phyloP scores from a whole-genome alignment of 1,140 invertebrate genomes.

The Drosophila yakuba region DNA sequence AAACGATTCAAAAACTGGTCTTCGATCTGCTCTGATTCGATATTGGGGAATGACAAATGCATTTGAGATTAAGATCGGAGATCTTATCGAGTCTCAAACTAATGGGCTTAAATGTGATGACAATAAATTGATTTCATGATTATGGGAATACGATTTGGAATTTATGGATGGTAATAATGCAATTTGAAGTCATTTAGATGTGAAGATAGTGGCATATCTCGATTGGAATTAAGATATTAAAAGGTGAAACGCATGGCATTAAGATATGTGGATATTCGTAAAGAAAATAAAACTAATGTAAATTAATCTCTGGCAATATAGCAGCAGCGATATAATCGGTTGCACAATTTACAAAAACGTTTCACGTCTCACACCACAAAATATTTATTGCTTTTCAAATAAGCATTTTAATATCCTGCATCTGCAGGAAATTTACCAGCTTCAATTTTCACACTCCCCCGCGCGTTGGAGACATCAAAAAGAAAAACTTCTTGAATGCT shows the following conservation, averaged over 20 bases:
- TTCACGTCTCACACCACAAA: no score
- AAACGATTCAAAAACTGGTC: conserved; percentile 20
- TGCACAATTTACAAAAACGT: background rate
- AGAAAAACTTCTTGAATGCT: conserved; percentile 34
- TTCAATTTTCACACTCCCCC: conserved; percentile 11
- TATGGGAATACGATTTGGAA: conserved; percentile 29
- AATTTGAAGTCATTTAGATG: conserved; percentile 43
- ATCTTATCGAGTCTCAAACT: conserved; percentile 31
- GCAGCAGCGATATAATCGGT: no score
- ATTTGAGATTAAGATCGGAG: conserved; percentile 39
- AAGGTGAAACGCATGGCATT: background rate
- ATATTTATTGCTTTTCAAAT: conserved; percentile 19
- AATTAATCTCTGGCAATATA: background rate
- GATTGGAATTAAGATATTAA: conserved; percentile 18
- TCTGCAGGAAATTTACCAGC: conserved; percentile 3
- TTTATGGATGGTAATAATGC: conserved; percentile 38
- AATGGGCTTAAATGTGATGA: conserved; percentile 55
- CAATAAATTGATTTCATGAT: conserved; percentile 51
- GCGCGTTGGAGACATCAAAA: conserved; percentile 16
- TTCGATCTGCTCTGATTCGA: conserved; percentile 48
- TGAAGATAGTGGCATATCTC: conserved; percentile 3
- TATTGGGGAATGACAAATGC: conserved; percentile 46
- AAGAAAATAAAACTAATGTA: no score
- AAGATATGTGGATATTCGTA: background rate
- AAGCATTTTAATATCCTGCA: conserved; percentile 18